Evolutionary conservation across 1,140 invertebrate species (phyloP).

Genomic region (Halesus radiatus): DNA sequence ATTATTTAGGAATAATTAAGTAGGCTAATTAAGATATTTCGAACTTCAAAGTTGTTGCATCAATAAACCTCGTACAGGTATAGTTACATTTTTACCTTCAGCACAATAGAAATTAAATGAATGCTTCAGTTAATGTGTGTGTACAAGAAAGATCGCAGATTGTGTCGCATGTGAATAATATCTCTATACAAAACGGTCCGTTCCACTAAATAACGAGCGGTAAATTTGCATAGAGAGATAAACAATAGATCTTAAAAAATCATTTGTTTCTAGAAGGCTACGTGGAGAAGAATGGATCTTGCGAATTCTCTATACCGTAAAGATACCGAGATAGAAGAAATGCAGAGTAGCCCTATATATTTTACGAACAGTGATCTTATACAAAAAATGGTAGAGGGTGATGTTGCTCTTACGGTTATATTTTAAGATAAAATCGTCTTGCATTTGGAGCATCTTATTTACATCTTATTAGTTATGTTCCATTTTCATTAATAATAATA

Average conservation of each 20-base stretch:
- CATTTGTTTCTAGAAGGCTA: slow-evolving; percentile 26
- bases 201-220: slow-evolving; percentile 27
- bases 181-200: slow-evolving; percentile 26
- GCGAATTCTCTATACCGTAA: too few species aligned
- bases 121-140: slow-evolving; percentile 20
- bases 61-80: not conserved
- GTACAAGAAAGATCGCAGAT: slow-evolving; percentile 25
- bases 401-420: not conserved
- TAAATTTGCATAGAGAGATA: slow-evolving; percentile 39
- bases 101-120: slow-evolving; percentile 10
- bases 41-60: not conserved
- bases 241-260: slow-evolving; percentile 44
- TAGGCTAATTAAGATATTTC: too few species aligned
- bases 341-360: not conserved
- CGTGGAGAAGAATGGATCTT: slow-evolving; percentile 26
- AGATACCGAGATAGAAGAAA: not conserved
- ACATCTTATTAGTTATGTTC: too few species aligned
- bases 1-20: too few species aligned
- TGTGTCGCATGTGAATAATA: slow-evolving; percentile 21
- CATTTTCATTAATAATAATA: too few species aligned
- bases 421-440: not conserved
- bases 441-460: not conserved
- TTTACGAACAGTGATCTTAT: not conserved
- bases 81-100: not conserved
- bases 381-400: not conserved